Percentiles rank a stretch among this genome's conserved stretches.
Conservation (phyloP, 2,888 invertebrate genomes). For the Tribolium freemani region DNA sequence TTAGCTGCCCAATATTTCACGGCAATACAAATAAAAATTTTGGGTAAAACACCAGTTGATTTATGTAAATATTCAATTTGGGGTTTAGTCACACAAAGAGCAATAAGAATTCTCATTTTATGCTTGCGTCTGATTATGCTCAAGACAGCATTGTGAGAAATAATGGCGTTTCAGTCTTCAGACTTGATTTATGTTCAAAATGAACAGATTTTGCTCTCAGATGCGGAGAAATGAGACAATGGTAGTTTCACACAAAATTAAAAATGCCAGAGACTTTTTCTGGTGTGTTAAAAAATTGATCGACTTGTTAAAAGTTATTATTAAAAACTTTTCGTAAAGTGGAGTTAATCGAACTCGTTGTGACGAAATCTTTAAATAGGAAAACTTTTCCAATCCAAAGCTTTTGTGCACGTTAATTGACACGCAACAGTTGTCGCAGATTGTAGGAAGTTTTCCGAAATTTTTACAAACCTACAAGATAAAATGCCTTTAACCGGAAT, state of each 20-base stretch:
- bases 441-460: too few relatives aligned
- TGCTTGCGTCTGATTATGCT: constrained; percentile 8
- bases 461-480: not conserved
- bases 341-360: not conserved
- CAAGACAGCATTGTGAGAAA: constrained; percentile 3
- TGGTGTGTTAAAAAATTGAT: too few relatives aligned
- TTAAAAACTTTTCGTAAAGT: not conserved
- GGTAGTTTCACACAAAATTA: not conserved
- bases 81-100: not conserved
- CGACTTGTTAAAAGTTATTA: not conserved
- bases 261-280: not conserved
- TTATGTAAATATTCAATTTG: not conserved
- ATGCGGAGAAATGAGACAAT: constrained; percentile 7
- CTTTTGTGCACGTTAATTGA: not conserved
- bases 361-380: constrained; percentile 5
- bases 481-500: not conserved
- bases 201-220: constrained; percentile 5
- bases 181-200: constrained; percentile 24
- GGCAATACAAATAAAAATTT: too few relatives aligned
- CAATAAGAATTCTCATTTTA: constrained; percentile 16
- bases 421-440: not conserved
- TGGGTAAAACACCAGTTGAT: too few relatives aligned
- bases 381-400: constrained; percentile 11
- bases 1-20: not conserved
- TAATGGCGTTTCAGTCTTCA: constrained; percentile 11